Base-by-base conservation (phyloP, 2,113 vertebrate species). In the Neolamprologus sp. region DNA sequence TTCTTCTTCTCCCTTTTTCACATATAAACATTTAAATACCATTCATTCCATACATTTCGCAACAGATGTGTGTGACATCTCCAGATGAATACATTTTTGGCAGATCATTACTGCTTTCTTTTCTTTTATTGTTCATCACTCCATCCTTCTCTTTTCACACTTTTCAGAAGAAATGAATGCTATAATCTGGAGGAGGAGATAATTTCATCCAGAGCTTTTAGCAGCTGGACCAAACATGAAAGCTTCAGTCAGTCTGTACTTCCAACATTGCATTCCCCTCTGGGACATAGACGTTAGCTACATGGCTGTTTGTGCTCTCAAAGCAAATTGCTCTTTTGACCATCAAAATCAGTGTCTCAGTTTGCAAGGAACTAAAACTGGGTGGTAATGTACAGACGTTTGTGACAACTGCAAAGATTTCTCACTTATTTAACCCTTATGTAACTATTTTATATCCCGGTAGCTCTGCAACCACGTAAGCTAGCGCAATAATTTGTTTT, bases 121-220 rank as follows among this genome's bases (percentile, higher is more conserved):
- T 84, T 7, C 10, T 35, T 63, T 82, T 58, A 80, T 75, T 80
- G 16, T 28, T 35, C 17, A 57, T 21, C 80, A 2, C 60, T 12
- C 58, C 71, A 1, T 87, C 60, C 28, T 23, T 58, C 6, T 80
- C 53, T 78, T 75, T 89, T 89, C 68, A 82, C 3, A 26, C 80
- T 85, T 88, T 93, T 93, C 84, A 91, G 85, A 92, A 89, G 90
- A 89, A 92, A 92, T 93, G 91, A 93, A 91, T 89, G 86, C 82
- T 55, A 80, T 94, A 92, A 94, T 94, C 84, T 89, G 86, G 51
- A 89, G 83, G 42, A 90, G 85, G 88, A 84, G 89, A 92, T 78
- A 82, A 87, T 90, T 93, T 86, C 87, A 93, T 87, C 81, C 90
- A 63, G 81, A 85, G 91, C 87, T 92, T 90, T 92, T 89, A 92